Evolutionary conservation across 2,888 invertebrate genomes (phyloP).

Genomic region (Hydrotaea cyrtoneurina): DNA sequence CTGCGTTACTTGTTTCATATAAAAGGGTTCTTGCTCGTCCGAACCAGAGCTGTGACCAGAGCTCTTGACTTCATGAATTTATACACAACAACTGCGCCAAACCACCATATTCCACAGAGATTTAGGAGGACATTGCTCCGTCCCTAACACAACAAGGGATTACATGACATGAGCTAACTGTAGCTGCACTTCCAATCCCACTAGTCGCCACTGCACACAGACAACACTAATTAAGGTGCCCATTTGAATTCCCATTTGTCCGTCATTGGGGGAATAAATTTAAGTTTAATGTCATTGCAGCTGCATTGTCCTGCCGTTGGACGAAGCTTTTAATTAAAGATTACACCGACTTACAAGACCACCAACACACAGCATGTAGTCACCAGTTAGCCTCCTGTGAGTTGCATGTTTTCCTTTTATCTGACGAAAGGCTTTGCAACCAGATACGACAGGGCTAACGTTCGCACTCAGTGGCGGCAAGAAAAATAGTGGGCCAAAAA

Average conservation of each 20-base stretch:
- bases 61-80: too few relatives aligned
- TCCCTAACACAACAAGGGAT: too few relatives aligned
- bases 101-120: too few relatives aligned
- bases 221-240: neutral
- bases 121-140: too few relatives aligned
- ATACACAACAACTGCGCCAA: too few relatives aligned
- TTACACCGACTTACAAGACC: conserved; percentile 14
- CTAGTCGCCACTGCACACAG: neutral
- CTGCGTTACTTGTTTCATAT: too few relatives aligned
- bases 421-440: neutral
- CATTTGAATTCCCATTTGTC: conserved; percentile 9
- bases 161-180: too few relatives aligned
- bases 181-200: neutral
- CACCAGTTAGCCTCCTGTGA: neutral
- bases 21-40: too few relatives aligned
- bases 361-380: neutral
- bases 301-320: neutral
- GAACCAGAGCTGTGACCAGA: too few relatives aligned
- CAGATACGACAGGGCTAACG: neutral
- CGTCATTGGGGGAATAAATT: conserved; percentile 3
- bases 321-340: conserved; percentile 18
- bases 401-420: neutral
- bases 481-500: neutral
- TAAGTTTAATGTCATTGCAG: conserved; percentile 12
- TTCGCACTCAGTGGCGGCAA: neutral